phyloP scores from a whole-genome alignment of 2,113 vertebrate species.

The Phylloscopus trochiloides region DNA sequence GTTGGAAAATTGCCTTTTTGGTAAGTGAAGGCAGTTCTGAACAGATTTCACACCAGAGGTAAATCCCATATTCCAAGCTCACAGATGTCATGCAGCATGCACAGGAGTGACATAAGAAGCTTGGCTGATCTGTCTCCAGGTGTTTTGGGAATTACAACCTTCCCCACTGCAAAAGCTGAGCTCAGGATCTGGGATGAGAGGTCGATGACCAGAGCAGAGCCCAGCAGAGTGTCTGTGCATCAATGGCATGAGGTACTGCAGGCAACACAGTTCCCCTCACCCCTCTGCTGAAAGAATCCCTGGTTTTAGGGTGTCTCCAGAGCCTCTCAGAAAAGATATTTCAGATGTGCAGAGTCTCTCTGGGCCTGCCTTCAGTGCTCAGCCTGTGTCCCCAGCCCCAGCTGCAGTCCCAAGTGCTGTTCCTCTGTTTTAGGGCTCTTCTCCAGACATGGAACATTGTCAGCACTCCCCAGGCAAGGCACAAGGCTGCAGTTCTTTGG shows the following conservation, averaged over 20 bases:
- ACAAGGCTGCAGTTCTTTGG: background rate
- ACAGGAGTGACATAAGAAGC: background rate
- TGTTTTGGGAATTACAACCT: background rate
- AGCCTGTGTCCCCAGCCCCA: background rate
- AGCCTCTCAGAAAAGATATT: background rate
- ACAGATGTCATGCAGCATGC: background rate
- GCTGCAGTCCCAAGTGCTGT: background rate
- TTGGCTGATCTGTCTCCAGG: background rate
- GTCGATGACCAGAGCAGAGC: background rate
- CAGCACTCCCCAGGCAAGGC: background rate
- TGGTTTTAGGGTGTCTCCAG: background rate
- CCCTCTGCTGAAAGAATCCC: background rate
- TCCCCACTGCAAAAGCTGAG: background rate
- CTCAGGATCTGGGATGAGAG: background rate
- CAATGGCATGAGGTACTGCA: fast-evolving
- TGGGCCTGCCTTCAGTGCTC: background rate
- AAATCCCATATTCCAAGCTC: background rate
- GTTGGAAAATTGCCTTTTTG: background rate
- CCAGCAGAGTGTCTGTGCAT: background rate
- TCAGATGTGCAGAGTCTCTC: background rate
- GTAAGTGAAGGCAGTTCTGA: background rate
- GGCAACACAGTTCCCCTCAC: background rate
- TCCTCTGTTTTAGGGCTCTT: background rate
- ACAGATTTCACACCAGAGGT: background rate
- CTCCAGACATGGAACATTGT: background rate